A percentile compares a stretch with the other conserved stretches of the same genome.
Conservation (phyloP, 2,113 vertebrate species). For the Coptodon rendalli region DNA sequence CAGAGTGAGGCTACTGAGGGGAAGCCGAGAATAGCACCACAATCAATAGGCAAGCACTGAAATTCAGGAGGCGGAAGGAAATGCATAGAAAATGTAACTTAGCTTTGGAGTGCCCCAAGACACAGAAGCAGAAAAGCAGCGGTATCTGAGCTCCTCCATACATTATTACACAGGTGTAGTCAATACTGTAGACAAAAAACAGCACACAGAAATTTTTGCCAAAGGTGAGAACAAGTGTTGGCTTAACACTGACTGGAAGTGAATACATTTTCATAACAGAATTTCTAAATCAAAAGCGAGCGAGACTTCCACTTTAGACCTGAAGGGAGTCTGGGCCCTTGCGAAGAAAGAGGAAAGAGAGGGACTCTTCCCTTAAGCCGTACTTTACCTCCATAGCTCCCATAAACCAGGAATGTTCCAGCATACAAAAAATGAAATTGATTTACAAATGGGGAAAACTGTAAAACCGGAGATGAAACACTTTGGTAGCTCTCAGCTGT, state of each 20-base stretch:
- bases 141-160: background rate
- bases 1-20: background rate
- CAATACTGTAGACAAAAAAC: background rate
- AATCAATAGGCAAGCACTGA: background rate
- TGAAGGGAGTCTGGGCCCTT: constrained; percentile 1
- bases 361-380: constrained; percentile 1
- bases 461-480: background rate
- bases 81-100: background rate
- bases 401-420: constrained; percentile 35
- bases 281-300: background rate
- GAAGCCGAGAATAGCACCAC: constrained; percentile 8
- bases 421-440: constrained; percentile 4
- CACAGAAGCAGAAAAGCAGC: background rate
- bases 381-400: constrained; percentile 30
- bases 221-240: constrained; percentile 21
- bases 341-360: background rate
- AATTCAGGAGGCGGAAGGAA: constrained; percentile 1
- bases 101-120: background rate
- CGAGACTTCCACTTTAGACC: background rate
- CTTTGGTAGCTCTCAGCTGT: background rate
- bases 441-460: constrained; percentile 17
- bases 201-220: background rate
- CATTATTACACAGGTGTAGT: background rate
- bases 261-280: background rate
- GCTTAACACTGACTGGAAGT: background rate